phyloP scores from a whole-genome alignment of 2,113 vertebrate genomes.

The Rhynchomys soricoides region DNA sequence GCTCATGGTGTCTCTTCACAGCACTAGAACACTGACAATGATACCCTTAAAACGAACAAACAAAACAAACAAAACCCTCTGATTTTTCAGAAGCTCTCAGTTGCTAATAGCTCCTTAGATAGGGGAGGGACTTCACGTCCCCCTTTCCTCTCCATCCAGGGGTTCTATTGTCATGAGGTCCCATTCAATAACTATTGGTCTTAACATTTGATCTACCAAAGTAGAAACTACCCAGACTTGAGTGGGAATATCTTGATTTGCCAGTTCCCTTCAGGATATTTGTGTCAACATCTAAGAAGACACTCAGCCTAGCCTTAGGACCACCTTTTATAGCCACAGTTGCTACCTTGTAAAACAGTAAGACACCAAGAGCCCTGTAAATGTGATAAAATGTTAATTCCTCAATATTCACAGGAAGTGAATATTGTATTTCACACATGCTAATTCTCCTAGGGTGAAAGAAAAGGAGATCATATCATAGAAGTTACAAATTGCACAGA shows the following conservation, averaged over 20 bases:
- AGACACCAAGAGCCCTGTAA: not conserved
- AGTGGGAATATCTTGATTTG: not conserved
- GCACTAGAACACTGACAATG: not conserved
- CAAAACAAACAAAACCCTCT: not conserved
- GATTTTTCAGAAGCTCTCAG: not conserved
- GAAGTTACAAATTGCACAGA: slow-evolving; percentile 64
- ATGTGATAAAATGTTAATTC: slow-evolving; percentile 45
- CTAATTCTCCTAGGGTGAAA: slow-evolving; percentile 63
- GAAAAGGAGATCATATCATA: not conserved
- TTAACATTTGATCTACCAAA: not conserved
- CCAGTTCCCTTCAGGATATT: not conserved
- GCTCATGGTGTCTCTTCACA: not conserved
- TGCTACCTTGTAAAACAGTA: slow-evolving; percentile 31
- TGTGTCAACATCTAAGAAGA: not conserved
- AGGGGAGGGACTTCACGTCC: not conserved
- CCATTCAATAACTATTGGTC: not conserved
- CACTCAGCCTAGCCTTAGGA: not conserved
- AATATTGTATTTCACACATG: slow-evolving; percentile 69
- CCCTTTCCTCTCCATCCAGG: not conserved
- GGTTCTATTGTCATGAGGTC: not conserved
- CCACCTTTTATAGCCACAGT: not conserved
- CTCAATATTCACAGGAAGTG: slow-evolving; percentile 52
- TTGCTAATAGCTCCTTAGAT: not conserved
- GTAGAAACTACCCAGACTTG: not conserved
- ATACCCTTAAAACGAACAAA: not conserved